Base-by-base conservation (phyloP, 2,888 invertebrate genomes). In the Pachycephus smyrnensis region DNA sequence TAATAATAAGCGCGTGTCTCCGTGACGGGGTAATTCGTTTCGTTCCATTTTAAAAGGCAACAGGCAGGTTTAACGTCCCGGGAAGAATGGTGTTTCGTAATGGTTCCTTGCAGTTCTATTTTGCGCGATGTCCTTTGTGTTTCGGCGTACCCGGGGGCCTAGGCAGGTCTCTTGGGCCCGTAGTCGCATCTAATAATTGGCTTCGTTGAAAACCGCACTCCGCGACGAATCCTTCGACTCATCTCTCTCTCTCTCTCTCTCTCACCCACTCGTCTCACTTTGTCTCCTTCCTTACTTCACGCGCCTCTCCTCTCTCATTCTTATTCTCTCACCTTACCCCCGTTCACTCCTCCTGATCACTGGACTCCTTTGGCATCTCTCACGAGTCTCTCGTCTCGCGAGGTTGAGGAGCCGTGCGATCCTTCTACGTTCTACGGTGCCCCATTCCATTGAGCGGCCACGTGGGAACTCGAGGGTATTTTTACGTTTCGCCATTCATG, bases 401-500 rank as follows among this genome's bases (percentile, higher is more conserved):
- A 71, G 31, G 71, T 71, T 33, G 71, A 71, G 71, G 30, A 71
- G 31, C 12, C 71, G 31, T 55, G 71, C 31, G 31, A 32, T 71
- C 78, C 76, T 75, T 77, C 77, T 81, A 75, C 78, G 81, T 80
- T 37, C 80, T 75, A 73, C 78, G 79, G 79, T 79, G 75, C 80
- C 84, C 79, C 81, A 77, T 85, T 85, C 86, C 90, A 89, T 89
- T 90, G 86, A 89, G 81, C 83, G 79, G 85, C 86, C 90, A 90
- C 89, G 91, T 91, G 91, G 88, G 91, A 90, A 90, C 89, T 84
- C 87, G 83, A 83, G 85, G 85, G 87, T 87, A 89, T 88, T 90
- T 90, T 89, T 90, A 90, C 90, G 90, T 91, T 89, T 90, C 88
- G 89, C 91, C 91, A 91, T 91, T 91, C 91, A 91, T 87, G 87